Conservation (phyloP, 2,797 vertebrate genomes). For the Bryconaethiops microstoma region DNA sequence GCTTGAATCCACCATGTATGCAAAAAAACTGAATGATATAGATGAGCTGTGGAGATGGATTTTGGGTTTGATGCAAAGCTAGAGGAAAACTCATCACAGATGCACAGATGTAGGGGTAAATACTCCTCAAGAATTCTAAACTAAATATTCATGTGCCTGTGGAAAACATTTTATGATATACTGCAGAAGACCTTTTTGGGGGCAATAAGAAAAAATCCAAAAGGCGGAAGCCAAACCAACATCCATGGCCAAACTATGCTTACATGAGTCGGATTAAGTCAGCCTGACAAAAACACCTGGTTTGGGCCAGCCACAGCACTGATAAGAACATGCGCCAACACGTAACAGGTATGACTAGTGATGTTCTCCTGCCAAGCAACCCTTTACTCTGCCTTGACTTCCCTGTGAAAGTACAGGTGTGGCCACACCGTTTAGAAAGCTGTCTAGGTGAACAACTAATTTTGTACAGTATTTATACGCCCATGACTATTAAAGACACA, state of each 20-base stretch:
- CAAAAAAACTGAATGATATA: slow-evolving; percentile 4
- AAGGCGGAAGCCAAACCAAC: neutral
- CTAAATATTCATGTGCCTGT: too few species aligned
- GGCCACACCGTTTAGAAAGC: neutral
- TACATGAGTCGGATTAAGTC: neutral
- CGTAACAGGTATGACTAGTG: slow-evolving; percentile 44
- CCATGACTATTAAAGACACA: neutral
- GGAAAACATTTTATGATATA: too few species aligned
- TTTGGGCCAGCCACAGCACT: neutral
- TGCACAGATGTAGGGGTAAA: neutral
- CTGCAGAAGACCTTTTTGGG: too few species aligned
- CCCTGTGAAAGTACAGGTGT: slow-evolving; percentile 30
- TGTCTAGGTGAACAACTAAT: neutral
- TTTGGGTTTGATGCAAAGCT: neutral
- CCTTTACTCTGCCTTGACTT: neutral
- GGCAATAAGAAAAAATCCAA: neutral
- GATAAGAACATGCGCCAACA: slow-evolving; percentile 29
- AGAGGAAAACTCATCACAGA: neutral
- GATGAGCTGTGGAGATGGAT: neutral
- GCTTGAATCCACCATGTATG: neutral
- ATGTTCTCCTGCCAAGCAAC: slow-evolving; percentile 27
- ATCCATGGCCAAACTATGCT: neutral
- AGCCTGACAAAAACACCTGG: neutral
- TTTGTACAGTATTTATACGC: neutral
- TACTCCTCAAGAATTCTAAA: neutral